These are phyloP conservation scores for Montifringilla adamsi DNA, from an alignment of 2,113 vertebrate species.

Conservation along the genomic window DNA sequence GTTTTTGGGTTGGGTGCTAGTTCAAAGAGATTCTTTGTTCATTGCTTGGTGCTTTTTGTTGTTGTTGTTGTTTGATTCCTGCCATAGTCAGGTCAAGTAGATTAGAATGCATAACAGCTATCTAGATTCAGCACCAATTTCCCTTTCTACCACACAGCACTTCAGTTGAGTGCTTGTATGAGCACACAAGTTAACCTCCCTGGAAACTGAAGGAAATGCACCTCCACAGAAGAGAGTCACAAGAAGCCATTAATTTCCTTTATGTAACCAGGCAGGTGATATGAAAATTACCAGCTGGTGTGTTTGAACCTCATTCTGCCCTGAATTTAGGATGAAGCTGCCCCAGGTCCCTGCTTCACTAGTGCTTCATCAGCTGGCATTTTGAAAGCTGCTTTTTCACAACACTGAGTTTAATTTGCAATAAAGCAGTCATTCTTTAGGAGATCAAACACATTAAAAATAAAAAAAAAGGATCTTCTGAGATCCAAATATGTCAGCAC, in stretches of 20 bases:
- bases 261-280: neutral
- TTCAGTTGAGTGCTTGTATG: neutral
- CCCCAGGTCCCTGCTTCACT: neutral
- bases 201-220: neutral
- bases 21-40: constrained; percentile 11
- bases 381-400: neutral
- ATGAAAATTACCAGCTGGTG: neutral
- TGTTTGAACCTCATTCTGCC: neutral
- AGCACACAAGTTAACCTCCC: neutral
- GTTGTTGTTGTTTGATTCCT: neutral
- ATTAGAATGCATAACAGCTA: neutral
- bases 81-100: neutral
- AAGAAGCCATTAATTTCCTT: neutral
- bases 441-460: neutral
- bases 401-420: neutral
- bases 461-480: neutral
- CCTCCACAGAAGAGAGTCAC: neutral
- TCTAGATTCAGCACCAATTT: neutral
- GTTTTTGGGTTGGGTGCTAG: neutral
- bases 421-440: neutral
- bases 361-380: neutral
- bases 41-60: neutral
- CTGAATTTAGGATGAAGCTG: neutral
- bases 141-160: neutral
- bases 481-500: neutral